Percentiles rank a stretch among this genome's conserved stretches.
Conservation (phyloP, 2,888 invertebrate genomes). For the Parnassius apollo region DNA sequence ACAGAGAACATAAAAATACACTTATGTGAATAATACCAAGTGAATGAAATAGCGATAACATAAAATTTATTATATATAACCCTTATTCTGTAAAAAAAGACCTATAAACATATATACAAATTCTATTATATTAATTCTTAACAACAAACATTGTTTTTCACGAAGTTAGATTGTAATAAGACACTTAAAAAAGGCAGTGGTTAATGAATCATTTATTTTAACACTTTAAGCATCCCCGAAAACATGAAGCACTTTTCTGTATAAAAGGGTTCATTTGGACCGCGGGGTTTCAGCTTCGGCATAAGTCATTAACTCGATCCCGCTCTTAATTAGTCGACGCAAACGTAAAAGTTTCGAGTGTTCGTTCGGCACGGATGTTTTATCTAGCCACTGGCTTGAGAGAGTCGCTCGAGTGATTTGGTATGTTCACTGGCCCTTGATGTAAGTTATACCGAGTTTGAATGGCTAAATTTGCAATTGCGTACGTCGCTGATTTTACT, state of each 20-base stretch:
- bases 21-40: too few species aligned
- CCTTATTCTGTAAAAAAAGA: too few species aligned
- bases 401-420: slow-evolving; percentile 31
- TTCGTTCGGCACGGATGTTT: slow-evolving; percentile 34
- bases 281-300: slow-evolving; percentile 18
- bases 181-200: slow-evolving; percentile 10
- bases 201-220: slow-evolving; percentile 9
- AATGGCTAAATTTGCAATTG: background rate
- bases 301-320: slow-evolving; percentile 23
- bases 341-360: slow-evolving; percentile 36
- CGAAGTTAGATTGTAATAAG: background rate
- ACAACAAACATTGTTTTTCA: background rate
- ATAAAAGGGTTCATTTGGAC: slow-evolving; percentile 26
- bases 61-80: too few species aligned
- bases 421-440: slow-evolving; percentile 10
- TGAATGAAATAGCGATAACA: too few species aligned
- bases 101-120: too few species aligned
- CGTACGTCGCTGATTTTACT: too few species aligned
- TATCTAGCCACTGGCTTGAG: slow-evolving; percentile 37
- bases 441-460: slow-evolving; percentile 5
- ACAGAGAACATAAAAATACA: too few species aligned
- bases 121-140: too few species aligned
- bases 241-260: slow-evolving; percentile 13
- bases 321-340: slow-evolving; percentile 34
- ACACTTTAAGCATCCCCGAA: slow-evolving; percentile 11